Conservation (phyloP, 2,797 vertebrate genomes). For the Petrocephalus schoutedeni region DNA sequence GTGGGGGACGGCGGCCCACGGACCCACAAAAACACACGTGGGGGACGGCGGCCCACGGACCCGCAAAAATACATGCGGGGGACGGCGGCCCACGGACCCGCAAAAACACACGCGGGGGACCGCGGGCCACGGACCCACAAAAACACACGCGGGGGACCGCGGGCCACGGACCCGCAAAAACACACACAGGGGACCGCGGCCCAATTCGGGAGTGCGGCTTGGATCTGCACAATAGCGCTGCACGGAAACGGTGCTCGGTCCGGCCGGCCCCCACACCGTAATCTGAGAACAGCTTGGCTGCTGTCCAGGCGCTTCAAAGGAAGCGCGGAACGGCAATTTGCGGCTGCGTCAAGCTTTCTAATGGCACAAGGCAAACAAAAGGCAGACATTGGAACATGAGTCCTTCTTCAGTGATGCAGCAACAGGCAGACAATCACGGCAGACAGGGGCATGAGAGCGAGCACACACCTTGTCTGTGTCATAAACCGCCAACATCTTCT, state of each 20-base stretch:
- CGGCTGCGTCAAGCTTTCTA: conserved; percentile 40
- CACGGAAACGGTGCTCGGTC: neutral
- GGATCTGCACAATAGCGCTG: neutral
- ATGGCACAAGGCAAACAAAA: conserved; percentile 35
- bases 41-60: no score
- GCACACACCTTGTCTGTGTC: neutral
- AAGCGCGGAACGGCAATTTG: conserved; percentile 7
- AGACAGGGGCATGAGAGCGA: neutral
- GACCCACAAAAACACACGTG: neutral
- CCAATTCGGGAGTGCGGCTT: neutral
- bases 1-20: neutral
- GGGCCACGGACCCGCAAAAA: no score
- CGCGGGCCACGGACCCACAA: no score
- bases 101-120: no score
- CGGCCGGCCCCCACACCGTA: neutral
- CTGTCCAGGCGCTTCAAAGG: conserved; percentile 22
- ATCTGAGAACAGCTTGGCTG: neutral
- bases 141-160: no score
- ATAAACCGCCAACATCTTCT: neutral
- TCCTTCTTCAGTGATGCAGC: neutral
- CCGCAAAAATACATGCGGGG: no score
- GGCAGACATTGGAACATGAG: conserved; percentile 19
- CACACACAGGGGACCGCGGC: no score
- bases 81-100: no score
- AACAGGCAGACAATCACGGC: neutral